A percentile compares a stretch with the other conserved stretches of the same genome.
These are phyloP conservation scores for Siniperca obscura DNA, from an alignment of 2,797 vertebrate genomes.

Conservation along the genomic window DNA sequence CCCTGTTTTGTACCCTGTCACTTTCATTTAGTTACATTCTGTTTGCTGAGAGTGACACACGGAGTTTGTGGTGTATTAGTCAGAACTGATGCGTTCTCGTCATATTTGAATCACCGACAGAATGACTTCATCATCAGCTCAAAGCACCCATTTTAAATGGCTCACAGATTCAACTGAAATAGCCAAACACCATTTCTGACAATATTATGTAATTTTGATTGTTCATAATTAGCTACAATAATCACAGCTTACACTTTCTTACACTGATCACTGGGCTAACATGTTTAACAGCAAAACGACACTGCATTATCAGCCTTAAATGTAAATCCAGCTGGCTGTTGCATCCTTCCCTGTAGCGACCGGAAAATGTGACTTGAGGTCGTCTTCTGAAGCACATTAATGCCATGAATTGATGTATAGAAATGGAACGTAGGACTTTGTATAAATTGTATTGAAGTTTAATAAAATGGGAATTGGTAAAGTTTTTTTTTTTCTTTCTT, in stretches of 20 bases:
- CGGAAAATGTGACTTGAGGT: neutral
- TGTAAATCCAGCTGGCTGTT: neutral
- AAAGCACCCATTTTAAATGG: neutral
- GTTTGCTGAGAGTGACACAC: constrained; percentile 10
- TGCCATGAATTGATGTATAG: neutral
- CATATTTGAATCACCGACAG: constrained; percentile 33
- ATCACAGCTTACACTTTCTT: neutral
- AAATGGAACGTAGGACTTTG: neutral
- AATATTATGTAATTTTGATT: neutral
- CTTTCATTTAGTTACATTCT: constrained; percentile 8
- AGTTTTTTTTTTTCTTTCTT: too few relatives aligned
- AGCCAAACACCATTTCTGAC: neutral
- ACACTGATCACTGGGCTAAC: neutral
- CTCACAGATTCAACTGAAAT: neutral
- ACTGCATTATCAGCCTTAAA: too few relatives aligned
- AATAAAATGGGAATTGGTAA: too few relatives aligned
- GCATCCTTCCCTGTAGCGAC: neutral
- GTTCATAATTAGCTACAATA: too few relatives aligned
- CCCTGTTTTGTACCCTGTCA: neutral
- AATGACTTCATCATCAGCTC: constrained; percentile 2
- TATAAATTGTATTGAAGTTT: too few relatives aligned
- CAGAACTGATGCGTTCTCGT: constrained; percentile 29
- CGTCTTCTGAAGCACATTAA: neutral
- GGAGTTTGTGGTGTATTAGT: constrained; percentile 11
- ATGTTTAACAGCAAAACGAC: neutral